Evolutionary conservation across 2,888 invertebrate genomes (phyloP).

Genomic region (Cephonodes hylas): DNA sequence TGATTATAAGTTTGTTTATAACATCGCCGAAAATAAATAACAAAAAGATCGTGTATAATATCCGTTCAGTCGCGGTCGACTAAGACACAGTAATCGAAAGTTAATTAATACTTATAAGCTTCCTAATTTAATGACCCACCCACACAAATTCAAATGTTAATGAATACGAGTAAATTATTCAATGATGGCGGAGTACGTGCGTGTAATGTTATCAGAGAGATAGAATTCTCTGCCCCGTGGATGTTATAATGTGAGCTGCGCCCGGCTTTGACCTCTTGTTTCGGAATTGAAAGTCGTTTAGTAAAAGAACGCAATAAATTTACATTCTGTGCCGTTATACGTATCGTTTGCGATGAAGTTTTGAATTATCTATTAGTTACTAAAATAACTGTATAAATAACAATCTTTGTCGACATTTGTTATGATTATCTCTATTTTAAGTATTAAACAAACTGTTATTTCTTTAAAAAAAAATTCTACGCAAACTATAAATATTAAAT

Average conservation of each 20-base stretch:
- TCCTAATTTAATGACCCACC: constrained; percentile 31
- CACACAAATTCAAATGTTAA: constrained; percentile 33
- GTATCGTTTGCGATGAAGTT: constrained; percentile 53
- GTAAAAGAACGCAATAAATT: constrained; percentile 68
- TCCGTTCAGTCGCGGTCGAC: constrained; percentile 2
- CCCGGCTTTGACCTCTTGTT: constrained; percentile 46
- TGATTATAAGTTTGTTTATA: neutral
- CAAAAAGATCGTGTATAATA: neutral
- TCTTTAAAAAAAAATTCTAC: neutral
- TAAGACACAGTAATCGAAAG: constrained; percentile 22
- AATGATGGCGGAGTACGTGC: constrained; percentile 24
- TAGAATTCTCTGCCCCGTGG: constrained; percentile 28
- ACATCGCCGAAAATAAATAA: neutral
- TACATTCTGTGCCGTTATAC: constrained; percentile 63
- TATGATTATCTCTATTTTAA: neutral
- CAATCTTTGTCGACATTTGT: constrained; percentile 14
- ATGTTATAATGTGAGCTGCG: neutral
- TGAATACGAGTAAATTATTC: constrained; percentile 28
- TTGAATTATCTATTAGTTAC: constrained; percentile 46
- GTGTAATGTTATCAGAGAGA: constrained; percentile 23
- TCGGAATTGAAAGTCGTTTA: constrained; percentile 64
- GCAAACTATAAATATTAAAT: neutral
- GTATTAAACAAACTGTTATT: neutral
- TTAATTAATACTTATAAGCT: constrained; percentile 26
- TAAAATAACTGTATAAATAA: constrained; percentile 36